Conservation (phyloP, 2,888 invertebrate genomes). For the Drosophila ustulata region DNA sequence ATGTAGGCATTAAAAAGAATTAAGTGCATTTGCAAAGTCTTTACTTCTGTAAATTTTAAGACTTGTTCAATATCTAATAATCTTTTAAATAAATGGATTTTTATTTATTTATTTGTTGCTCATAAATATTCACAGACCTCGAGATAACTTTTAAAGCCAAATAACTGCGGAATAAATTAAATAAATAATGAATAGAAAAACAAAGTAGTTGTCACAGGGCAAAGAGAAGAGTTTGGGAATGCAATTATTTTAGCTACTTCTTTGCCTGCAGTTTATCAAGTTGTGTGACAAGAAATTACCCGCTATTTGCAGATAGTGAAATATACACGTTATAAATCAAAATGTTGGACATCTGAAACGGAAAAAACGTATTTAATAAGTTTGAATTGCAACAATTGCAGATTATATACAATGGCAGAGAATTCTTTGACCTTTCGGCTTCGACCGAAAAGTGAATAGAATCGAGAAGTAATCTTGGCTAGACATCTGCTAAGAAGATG, state of each 20-base stretch:
- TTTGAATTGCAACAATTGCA: neutral
- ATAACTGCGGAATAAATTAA: neutral
- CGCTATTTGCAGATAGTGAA: neutral
- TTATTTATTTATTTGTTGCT: neutral
- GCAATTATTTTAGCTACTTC: neutral
- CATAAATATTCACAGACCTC: neutral
- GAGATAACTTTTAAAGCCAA: neutral
- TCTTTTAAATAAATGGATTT: neutral
- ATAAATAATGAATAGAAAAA: neutral
- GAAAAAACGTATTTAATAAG: neutral
- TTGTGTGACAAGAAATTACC: neutral
- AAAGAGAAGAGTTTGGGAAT: neutral
- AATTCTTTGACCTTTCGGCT: slow-evolving; percentile 6
- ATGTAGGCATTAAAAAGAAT: neutral
- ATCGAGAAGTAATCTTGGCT: slow-evolving; percentile 55
- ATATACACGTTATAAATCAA: neutral
- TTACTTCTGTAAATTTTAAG: neutral
- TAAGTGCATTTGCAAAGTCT: neutral
- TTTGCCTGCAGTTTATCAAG: neutral
- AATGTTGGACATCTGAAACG: neutral
- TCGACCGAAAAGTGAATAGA: slow-evolving; percentile 5
- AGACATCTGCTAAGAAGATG: slow-evolving; percentile 51
- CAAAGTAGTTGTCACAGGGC: neutral
- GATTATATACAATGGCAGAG: neutral
- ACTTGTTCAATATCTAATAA: neutral